Evolutionary conservation across 2,888 invertebrate genomes (phyloP).

Genomic region (Pollenia angustigena): DNA sequence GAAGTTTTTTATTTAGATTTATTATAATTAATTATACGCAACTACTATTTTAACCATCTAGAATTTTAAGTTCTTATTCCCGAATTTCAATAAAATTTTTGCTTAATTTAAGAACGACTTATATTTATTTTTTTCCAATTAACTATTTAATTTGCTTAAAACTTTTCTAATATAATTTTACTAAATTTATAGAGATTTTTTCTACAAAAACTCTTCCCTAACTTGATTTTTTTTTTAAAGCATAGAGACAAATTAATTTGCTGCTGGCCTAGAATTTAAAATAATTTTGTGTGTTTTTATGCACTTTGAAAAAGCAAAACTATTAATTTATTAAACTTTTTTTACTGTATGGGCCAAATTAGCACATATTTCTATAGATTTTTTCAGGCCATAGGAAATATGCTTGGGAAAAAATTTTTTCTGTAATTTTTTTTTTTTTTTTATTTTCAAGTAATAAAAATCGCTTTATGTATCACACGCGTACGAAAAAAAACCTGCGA

Average conservation of each 20-base stretch:
- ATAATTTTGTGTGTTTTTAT: background rate
- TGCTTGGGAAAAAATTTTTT: slow-evolving; percentile 12
- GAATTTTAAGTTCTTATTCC: background rate
- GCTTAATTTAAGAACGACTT: background rate
- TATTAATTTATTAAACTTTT: slow-evolving; percentile 16
- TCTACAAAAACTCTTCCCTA: too few species aligned
- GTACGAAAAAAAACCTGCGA: slow-evolving; percentile 64
- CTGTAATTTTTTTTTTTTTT: slow-evolving; percentile 8
- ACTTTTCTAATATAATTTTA: too few species aligned
- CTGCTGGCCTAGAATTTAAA: background rate
- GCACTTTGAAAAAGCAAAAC: background rate
- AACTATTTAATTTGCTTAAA: too few species aligned
- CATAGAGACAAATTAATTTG: background rate
- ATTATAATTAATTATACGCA: slow-evolving; percentile 40
- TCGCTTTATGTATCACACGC: slow-evolving; percentile 69
- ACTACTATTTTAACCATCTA: background rate
- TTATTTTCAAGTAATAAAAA: slow-evolving; percentile 21
- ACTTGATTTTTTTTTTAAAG: too few species aligned
- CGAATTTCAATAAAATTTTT: background rate
- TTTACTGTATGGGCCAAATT: background rate
- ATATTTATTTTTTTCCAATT: too few species aligned
- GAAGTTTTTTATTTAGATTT: background rate
- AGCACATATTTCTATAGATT: slow-evolving; percentile 3
- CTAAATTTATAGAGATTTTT: too few species aligned
- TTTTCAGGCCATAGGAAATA: background rate